Base-by-base conservation (phyloP, 2,113 vertebrate species). In the Columba livia region DNA sequence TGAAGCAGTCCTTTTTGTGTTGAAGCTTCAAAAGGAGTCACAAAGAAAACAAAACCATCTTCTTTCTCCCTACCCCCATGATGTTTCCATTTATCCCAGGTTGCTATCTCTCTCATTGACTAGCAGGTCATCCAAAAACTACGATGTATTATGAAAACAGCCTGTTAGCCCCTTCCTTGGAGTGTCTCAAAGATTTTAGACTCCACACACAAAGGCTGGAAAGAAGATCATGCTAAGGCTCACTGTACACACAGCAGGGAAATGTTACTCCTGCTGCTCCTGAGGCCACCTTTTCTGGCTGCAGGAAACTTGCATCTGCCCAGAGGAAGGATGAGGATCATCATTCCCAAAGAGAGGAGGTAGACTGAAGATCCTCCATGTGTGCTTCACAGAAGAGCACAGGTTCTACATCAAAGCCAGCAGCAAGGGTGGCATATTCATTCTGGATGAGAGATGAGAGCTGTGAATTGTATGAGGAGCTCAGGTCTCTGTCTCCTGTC, bases 1-100 rank as follows among this genome's bases (percentile, higher is more conserved):
- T 89, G 91, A 87, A 95, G 65, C 84, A 89, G 75, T 34, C 60
- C 8, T 74, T 40, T 90, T 94, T 95, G 42, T 78, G 32, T 77
- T 94, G 88, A 85, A 90, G 85, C 51, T 95, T 93, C 88, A 95
- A 88, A 97, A 96, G 77, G 64, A 81, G 51, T 84, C 57, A 70
- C 62, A 95, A 90, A 70, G 77, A 86, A 92, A 94, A 77, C 57
- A 88, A 93, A 94, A 40, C n/a, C 34, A 47, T 67, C 66, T 85
- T 47, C 26, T 90, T 18, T 86, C 23, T 44, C 16, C 38, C 36
- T 64, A 53, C 21, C 31, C 50, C 72, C 73, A 66, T 13, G 29
- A 80, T 85, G 40, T 84, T 94, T 95, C 71, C 60, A 92, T 57
- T 95, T 94, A 89, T 83, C 60, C 79, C 70, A 79, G 60, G 64